A percentile compares a stretch with the other conserved stretches of the same genome.
Evolutionary conservation across 1,140 invertebrate genomes (phyloP).

Genomic region (Drosophila tristis): DNA sequence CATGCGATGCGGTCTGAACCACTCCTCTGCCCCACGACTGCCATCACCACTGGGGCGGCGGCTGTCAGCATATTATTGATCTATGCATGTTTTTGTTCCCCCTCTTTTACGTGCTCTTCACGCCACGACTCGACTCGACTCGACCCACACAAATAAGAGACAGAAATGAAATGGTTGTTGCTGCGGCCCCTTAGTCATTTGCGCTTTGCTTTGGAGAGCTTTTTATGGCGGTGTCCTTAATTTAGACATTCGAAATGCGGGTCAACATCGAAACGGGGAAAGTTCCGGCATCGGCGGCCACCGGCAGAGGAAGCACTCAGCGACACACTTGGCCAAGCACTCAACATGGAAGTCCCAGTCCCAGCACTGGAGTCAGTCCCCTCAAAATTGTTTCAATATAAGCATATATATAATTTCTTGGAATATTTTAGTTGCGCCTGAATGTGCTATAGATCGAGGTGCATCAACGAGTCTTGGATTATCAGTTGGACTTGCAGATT

Average conservation of each 20-base stretch:
- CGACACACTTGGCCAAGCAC: conserved; percentile 46
- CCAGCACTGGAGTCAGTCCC: too few relatives aligned
- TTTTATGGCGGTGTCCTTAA: conserved; percentile 79
- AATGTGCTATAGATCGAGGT: too few relatives aligned
- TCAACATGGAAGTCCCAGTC: conserved; percentile 20
- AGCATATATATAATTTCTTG: too few relatives aligned
- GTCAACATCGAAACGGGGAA: conserved; percentile 56
- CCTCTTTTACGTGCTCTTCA: conserved; percentile 38
- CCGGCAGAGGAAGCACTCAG: conserved; percentile 8
- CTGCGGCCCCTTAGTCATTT: conserved; percentile 29
- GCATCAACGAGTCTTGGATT: too few relatives aligned
- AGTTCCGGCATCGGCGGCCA: conserved; percentile 20
- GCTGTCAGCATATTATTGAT: conserved; percentile 76
- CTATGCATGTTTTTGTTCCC: conserved; percentile 61
- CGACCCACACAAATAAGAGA: conserved; percentile 58
- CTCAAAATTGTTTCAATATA: too few relatives aligned
- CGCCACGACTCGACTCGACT: conserved; percentile 70
- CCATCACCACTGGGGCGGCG: conserved; percentile 10
- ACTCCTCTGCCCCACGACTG: not conserved
- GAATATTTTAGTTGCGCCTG: too few relatives aligned
- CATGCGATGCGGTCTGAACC: conserved; percentile 21
- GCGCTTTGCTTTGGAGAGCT: conserved; percentile 50
- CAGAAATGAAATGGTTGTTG: not conserved
- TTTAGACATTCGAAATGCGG: conserved; percentile 78
- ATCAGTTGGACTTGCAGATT: too few relatives aligned